Base-by-base conservation (phyloP, 2,113 vertebrate genomes). In the Carassius gibelio region DNA sequence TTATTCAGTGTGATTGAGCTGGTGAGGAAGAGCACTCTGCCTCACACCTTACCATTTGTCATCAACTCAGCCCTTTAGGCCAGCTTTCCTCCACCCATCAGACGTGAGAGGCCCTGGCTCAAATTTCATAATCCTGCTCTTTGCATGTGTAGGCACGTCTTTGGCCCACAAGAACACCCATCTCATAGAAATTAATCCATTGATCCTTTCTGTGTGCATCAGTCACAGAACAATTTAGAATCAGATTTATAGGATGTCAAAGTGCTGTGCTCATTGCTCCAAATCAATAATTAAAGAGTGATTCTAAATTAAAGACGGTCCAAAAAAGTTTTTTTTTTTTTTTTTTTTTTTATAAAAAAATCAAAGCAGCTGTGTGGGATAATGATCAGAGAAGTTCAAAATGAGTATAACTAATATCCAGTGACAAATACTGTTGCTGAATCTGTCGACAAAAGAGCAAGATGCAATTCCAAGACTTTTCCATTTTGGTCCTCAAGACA, bases 171-270 rank as follows among this genome's bases (percentile, higher is more conserved):
- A 95, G 93, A 94, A 91, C 87, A 85, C 80, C 90, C 92, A 88
- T 94, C 94, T 93, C 86, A 91, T 89, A 77, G 94, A 96, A 96
- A 94, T 95, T 94, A 96, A 96, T 95, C 94, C 94, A 97, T 97
- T 95, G 96, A 97, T 96, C 94, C 93, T 91, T 92, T 93, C 91
- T 91, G 90, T 89, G 92, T 92, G 92, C 93, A 94, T 95, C 88
- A 82, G 93, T 94, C 93, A 93, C 91, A 93, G 92, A 93, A 92
- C 92, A 95, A 93, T 96, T 96, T 96, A 94, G 91, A 91, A 92
- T 85, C 90, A 90, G 92, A 95, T 95, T 94, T 93, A 94, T 93
- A 92, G 91, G 90, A 93, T 94, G 94, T 96, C 94, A 94, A 26
- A 96, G 92, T 95, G 93, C 85, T 86, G 90, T 91, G 88, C 89